These are phyloP conservation scores for Myiopsitta monachus DNA, from an alignment of 2,113 vertebrate genomes.

Conservation along the genomic window DNA sequence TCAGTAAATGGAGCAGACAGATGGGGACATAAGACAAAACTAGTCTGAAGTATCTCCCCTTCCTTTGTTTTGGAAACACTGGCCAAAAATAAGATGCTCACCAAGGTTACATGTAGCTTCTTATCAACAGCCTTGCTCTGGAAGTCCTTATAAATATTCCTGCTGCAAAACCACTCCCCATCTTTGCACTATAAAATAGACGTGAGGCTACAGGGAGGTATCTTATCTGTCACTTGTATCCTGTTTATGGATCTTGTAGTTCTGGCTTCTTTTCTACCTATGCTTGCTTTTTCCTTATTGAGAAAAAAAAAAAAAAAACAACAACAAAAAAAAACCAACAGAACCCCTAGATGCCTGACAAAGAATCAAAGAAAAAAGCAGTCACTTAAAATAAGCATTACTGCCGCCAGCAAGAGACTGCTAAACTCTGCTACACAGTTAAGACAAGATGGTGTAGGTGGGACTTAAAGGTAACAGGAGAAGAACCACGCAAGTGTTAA, in stretches of 20 bases:
- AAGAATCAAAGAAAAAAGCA: not conserved
- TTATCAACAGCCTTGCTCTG: not conserved
- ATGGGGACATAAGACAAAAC: not conserved
- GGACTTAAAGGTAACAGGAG: not conserved
- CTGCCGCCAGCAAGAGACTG: not conserved
- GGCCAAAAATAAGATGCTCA: not conserved
- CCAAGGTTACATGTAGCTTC: not conserved
- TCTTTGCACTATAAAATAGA: not conserved
- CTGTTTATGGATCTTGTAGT: not conserved
- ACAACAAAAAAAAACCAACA: not conserved
- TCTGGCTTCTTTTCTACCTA: not conserved
- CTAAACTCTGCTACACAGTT: not conserved
- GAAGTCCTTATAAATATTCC: not conserved
- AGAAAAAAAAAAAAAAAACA: no score
- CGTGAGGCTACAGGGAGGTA: not conserved
- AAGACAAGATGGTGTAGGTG: not conserved
- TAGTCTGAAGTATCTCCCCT: not conserved
- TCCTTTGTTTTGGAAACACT: not conserved
- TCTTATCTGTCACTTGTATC: slow-evolving; percentile 2
- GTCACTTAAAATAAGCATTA: not conserved
- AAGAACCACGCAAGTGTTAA: not conserved
- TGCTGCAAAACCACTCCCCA: not conserved
- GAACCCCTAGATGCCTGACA: not conserved
- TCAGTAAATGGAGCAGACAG: not conserved
- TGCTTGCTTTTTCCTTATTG: not conserved